Evolutionary conservation across 2,888 invertebrate genomes (phyloP), one percentile per base, ranked within the genome.

Genomic region (Pyrgus malvae): DNA sequence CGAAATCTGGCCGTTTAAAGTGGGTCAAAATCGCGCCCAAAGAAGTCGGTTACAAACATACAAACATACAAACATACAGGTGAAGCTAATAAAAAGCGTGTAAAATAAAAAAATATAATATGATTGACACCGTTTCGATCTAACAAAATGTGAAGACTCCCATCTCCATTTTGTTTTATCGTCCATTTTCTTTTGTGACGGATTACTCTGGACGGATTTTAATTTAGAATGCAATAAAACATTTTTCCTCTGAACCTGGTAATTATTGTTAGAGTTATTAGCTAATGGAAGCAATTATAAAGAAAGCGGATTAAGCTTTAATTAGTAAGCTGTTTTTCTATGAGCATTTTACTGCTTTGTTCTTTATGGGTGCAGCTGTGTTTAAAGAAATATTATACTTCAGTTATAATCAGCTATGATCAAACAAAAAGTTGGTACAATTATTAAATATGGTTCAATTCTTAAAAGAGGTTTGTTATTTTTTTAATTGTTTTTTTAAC

Each of bases 191-290:
- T 76, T 74, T 73, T 70, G 80, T 86, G 87, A 87, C 82, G 87
- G 86, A 87, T 87, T 86, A 87, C 77, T 66, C 65, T 63, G 63
- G 68, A 71, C 74, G 69, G 66, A 67, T 69, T 70, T 68, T 67
- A 66, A 80, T 78, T 75, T 76, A 73, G 64, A 67, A 69, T 70
- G 79, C 78, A 84, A 83, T 85, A 82, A 85, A 86, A 78, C 77
- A 85, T 84, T 76, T 37, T 80, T 69, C 69, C 73, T 74, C 70
- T 71, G 63, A 73, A 75, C 72, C 71, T 61, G 40, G 72, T 75
- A 79, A 80, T 80, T 83, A 81, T 85, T 79, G 82, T 78, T 74
- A 78, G 67, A 70, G 76, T 78, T 80, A 82, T 83, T 80, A 81
- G 65, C 74, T 77, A 82, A 84, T 80, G 83, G 77, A 69, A 69